phyloP scores from a whole-genome alignment of 2,113 vertebrate species.

The Colinus virginianus region DNA sequence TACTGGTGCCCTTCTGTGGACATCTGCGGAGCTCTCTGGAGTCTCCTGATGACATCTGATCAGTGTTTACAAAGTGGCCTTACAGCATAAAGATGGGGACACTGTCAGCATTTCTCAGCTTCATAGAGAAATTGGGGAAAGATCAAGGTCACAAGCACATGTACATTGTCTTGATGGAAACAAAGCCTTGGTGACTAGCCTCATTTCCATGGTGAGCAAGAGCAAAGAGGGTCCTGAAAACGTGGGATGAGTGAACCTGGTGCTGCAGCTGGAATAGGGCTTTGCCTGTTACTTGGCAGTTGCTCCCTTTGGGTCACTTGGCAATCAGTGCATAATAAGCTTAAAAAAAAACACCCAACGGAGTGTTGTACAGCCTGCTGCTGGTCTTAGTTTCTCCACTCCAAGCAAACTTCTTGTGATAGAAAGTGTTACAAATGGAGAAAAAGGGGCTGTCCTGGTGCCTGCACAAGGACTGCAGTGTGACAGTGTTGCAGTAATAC shows the following conservation, averaged over 20 bases:
- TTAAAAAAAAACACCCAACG: background rate
- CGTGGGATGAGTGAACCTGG: background rate
- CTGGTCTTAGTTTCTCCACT: accelerated
- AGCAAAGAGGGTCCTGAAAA: background rate
- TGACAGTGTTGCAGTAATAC: background rate
- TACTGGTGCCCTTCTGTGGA: background rate
- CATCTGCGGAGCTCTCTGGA: background rate
- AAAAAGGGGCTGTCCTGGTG: background rate
- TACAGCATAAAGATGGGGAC: background rate
- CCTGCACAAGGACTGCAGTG: background rate
- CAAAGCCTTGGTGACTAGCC: background rate
- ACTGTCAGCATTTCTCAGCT: background rate
- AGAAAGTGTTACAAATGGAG: background rate
- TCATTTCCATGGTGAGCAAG: background rate
- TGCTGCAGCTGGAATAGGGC: accelerated
- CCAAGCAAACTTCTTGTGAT: background rate
- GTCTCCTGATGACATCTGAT: accelerated
- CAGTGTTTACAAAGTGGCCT: background rate
- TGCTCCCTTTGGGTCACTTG: background rate
- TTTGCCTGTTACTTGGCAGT: background rate
- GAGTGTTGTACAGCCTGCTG: accelerated
- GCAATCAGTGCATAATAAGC: accelerated
- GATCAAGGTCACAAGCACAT: accelerated
- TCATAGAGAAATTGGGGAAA: background rate
- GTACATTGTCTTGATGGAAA: background rate